phyloP scores from a whole-genome alignment of 2,888 invertebrate genomes.

The Hirtodrosophila confusa region DNA sequence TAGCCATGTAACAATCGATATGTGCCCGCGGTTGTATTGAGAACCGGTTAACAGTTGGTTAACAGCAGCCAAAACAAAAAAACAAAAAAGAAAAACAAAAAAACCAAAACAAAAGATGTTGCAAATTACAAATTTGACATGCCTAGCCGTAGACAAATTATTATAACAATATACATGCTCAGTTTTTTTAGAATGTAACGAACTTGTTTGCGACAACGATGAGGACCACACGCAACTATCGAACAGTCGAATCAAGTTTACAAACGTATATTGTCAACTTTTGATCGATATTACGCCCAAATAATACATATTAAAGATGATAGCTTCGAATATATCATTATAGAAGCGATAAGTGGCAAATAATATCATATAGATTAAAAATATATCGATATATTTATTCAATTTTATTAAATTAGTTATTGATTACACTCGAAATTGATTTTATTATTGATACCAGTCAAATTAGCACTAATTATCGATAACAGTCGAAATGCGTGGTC shows the following conservation, averaged over 20 bases:
- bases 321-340: too few species aligned
- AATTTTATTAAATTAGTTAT: too few species aligned
- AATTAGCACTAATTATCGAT: too few species aligned
- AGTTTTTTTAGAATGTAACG: conserved; percentile 1
- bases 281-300: neutral
- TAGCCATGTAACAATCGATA: conserved; percentile 66
- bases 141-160: conserved; percentile 28
- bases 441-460: too few species aligned
- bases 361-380: too few species aligned
- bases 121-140: conserved; percentile 49
- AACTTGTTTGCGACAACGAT: conserved; percentile 11
- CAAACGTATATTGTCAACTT: too few species aligned
- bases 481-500: too few species aligned
- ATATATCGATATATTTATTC: too few species aligned
- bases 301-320: too few species aligned
- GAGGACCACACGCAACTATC: conserved; percentile 8
- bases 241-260: too few species aligned
- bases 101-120: neutral
- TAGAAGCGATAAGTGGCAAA: too few species aligned
- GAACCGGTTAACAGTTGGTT: conserved; percentile 62
- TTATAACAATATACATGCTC: conserved; percentile 27
- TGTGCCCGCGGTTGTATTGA: conserved; percentile 48
- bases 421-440: too few species aligned
- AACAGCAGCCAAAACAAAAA: conserved; percentile 1
- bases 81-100: conserved; percentile 29